Evolutionary conservation across 2,797 vertebrate species (phyloP).

Genomic region (Takifugu ocellatus): DNA sequence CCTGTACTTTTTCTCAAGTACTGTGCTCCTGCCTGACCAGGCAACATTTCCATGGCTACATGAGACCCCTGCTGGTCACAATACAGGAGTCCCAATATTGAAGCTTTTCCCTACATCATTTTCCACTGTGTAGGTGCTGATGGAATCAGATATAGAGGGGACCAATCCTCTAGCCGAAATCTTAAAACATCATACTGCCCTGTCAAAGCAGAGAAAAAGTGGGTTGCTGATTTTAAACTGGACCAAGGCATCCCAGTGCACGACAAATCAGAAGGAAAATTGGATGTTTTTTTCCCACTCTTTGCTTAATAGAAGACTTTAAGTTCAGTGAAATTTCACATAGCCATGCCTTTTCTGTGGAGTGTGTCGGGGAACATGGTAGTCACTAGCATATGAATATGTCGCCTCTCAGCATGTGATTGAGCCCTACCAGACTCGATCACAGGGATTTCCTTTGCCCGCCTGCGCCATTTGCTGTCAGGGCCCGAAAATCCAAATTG

Average conservation of each 20-base stretch:
- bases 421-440: constrained; percentile 61
- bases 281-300: constrained; percentile 23
- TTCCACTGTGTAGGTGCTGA: constrained; percentile 39
- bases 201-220: constrained; percentile 32
- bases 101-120: constrained; percentile 8
- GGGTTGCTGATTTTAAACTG: constrained; percentile 33
- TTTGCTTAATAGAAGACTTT: constrained; percentile 41
- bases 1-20: too few relatives aligned
- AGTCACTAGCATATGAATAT: constrained; percentile 57
- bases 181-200: constrained; percentile 31
- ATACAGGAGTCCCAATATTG: neutral
- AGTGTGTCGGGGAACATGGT: constrained; percentile 56
- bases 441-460: constrained; percentile 46
- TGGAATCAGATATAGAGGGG: constrained; percentile 33
- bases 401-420: constrained; percentile 62
- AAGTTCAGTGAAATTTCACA: constrained; percentile 69
- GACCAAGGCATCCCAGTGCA: constrained; percentile 41
- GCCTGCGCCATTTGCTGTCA: constrained; percentile 51
- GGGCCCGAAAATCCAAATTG: constrained; percentile 56
- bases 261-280: constrained; percentile 59
- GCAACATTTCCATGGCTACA: constrained; percentile 8
- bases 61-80: constrained; percentile 54
- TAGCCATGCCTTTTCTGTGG: constrained; percentile 51
- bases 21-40: too few relatives aligned
- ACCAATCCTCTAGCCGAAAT: constrained; percentile 29